A percentile compares a stretch with the other conserved stretches of the same genome.
These are phyloP conservation scores for Drosophila navojoa DNA, from an alignment of 1,140 invertebrate genomes.

Conservation along the genomic window DNA sequence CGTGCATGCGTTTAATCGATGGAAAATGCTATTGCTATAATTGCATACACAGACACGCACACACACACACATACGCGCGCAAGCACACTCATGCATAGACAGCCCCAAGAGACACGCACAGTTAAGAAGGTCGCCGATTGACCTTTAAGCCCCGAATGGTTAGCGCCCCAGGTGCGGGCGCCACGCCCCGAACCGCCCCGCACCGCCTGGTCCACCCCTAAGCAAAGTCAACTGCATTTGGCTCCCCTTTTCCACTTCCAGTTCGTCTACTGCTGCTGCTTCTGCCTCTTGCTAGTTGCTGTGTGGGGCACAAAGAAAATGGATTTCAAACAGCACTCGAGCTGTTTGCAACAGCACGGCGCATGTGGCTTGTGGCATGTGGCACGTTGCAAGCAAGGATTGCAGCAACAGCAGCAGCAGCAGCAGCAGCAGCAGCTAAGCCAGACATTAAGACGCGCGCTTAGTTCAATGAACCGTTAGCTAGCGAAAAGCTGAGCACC, in stretches of 20 bases:
- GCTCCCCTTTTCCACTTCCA: slow-evolving; percentile 5
- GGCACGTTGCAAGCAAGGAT: slow-evolving; percentile 16
- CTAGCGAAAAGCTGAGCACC: slow-evolving; percentile 48
- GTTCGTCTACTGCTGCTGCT: slow-evolving; percentile 1
- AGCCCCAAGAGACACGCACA: slow-evolving; percentile 36
- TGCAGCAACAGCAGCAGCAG: slow-evolving; percentile 7
- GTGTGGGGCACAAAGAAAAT: slow-evolving; percentile 62
- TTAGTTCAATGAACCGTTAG: slow-evolving; percentile 68
- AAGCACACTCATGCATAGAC: neutral
- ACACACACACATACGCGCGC: slow-evolving; percentile 1
- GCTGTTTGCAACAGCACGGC: slow-evolving; percentile 28
- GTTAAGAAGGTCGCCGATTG: slow-evolving; percentile 65
- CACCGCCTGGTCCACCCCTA: neutral
- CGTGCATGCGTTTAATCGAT: slow-evolving; percentile 73
- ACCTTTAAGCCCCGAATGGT: slow-evolving; percentile 60
- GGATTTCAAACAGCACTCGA: slow-evolving; percentile 62
- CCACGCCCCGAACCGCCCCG: too few relatives aligned
- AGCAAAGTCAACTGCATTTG: slow-evolving; percentile 16
- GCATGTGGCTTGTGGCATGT: slow-evolving; percentile 14
- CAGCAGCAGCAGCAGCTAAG: slow-evolving; percentile 49
- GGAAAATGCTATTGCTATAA: slow-evolving; percentile 74
- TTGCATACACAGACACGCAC: slow-evolving; percentile 55
- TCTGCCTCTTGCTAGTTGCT: slow-evolving; percentile 9
- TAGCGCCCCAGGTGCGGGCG: slow-evolving; percentile 34
- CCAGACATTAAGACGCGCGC: slow-evolving; percentile 56